Evolutionary conservation across 2,113 vertebrate species (phyloP).

Genomic region (Columba livia): DNA sequence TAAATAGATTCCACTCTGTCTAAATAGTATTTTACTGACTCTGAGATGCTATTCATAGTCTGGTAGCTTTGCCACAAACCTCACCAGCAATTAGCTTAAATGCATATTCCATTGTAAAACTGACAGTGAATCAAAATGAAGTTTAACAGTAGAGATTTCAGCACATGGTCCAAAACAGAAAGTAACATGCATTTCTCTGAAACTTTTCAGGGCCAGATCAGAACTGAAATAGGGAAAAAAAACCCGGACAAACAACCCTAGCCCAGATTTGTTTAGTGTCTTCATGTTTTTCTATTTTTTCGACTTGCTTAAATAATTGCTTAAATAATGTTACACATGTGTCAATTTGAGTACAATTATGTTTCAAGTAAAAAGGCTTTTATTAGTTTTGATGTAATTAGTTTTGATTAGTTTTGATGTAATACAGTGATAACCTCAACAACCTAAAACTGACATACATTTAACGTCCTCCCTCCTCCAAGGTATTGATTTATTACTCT

Average conservation of each 20-base stretch:
- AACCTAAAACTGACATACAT: constrained; percentile 20
- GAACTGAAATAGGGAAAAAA: not conserved
- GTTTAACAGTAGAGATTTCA: not conserved
- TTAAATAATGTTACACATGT: not conserved
- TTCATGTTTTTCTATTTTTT: not conserved
- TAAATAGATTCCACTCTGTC: constrained; percentile 37
- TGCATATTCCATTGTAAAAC: constrained; percentile 9
- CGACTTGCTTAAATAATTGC: not conserved
- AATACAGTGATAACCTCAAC: not conserved
- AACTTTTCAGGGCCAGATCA: not conserved
- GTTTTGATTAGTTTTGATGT: constrained; percentile 23
- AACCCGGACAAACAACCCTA: not conserved
- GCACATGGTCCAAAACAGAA: not conserved
- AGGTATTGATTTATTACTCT: not conserved
- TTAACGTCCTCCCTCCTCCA: not conserved
- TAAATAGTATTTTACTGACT: constrained; percentile 32
- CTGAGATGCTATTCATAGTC: constrained; percentile 15
- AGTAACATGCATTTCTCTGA: not conserved
- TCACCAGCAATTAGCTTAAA: constrained; percentile 53
- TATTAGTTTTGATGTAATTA: constrained; percentile 30
- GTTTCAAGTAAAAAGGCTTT: constrained; percentile 17
- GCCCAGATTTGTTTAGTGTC: not conserved
- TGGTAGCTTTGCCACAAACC: constrained; percentile 15
- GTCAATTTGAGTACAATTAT: not conserved
- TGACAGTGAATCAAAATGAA: not conserved